These are phyloP conservation scores for Phoronis australis DNA, from an alignment of 2,888 invertebrate species.

Conservation along the genomic window DNA sequence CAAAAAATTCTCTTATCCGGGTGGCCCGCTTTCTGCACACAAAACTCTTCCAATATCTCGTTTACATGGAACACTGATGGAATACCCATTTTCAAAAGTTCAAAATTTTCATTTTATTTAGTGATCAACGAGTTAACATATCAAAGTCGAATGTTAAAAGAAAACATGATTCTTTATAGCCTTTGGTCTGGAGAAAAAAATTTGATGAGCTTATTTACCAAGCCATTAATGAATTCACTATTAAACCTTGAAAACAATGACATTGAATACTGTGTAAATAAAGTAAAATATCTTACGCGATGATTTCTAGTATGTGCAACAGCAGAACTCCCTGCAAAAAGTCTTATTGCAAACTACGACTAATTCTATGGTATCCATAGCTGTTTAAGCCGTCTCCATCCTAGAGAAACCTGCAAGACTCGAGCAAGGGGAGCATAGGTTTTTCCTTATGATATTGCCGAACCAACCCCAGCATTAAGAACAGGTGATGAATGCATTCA, in stretches of 20 bases:
- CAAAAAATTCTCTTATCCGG: conserved; percentile 2
- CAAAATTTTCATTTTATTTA: conserved; percentile 13
- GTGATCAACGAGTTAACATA: conserved; percentile 9
- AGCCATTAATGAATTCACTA: conserved; percentile 6
- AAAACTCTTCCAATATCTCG: conserved; percentile 7
- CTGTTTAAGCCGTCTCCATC: conserved; percentile 12
- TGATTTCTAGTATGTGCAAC: conserved; percentile 13
- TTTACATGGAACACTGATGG: conserved; percentile 13
- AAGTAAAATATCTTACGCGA: not conserved
- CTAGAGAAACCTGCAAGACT: conserved; percentile 14
- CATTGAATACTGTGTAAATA: not conserved
- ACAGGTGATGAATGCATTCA: conserved; percentile 1
- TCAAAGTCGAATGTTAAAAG: conserved; percentile 4
- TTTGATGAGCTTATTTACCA: conserved; percentile 7
- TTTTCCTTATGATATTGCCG: conserved; percentile 11
- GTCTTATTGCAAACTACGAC: conserved; percentile 10
- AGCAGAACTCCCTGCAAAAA: conserved; percentile 19
- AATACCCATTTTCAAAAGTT: conserved; percentile 12
- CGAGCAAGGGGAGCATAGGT: conserved; percentile 9
- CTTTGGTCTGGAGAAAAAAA: conserved; percentile 14
- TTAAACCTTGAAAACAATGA: conserved; percentile 9
- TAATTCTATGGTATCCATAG: conserved; percentile 17
- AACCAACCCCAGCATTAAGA: conserved; percentile 3
- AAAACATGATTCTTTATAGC: conserved; percentile 12
- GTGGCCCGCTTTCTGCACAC: conserved; percentile 8